phyloP scores from a whole-genome alignment of 2,888 invertebrate species.

The Dicyrtoma fusca region DNA sequence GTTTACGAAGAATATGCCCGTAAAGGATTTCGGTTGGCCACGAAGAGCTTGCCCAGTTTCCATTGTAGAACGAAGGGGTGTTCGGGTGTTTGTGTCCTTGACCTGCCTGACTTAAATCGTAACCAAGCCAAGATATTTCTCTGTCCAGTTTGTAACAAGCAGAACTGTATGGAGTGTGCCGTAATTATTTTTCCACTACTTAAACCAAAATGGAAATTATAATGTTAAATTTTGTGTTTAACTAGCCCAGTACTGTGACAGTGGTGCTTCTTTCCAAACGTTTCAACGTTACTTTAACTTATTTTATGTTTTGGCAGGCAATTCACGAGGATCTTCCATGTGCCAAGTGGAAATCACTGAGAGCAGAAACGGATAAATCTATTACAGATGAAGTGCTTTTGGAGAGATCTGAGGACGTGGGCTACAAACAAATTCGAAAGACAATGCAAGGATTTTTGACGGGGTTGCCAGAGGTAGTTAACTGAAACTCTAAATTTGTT shows the following conservation, averaged over 20 bases:
- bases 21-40: background rate
- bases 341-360: background rate
- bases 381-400: conserved; percentile 5
- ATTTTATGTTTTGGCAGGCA: background rate
- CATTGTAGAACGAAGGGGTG: background rate
- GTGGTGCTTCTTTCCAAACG: no score
- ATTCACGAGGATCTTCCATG: conserved; percentile 2
- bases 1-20: background rate
- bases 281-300: background rate
- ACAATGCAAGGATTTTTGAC: background rate
- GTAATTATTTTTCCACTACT: background rate
- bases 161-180: conserved; percentile 3
- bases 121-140: conserved; percentile 2
- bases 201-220: background rate
- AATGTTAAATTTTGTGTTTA: background rate
- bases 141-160: background rate
- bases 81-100: background rate
- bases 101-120: background rate
- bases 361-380: background rate
- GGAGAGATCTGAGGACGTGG: background rate
- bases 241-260: no score
- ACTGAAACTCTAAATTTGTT: background rate
- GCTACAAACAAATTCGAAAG: background rate
- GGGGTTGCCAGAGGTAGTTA: background rate
- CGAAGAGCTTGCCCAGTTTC: background rate